Evolutionary conservation across 2,888 invertebrate species (phyloP), one percentile per base, ranked within the genome.

Genomic region (Scelioninae gen. 1): DNA sequence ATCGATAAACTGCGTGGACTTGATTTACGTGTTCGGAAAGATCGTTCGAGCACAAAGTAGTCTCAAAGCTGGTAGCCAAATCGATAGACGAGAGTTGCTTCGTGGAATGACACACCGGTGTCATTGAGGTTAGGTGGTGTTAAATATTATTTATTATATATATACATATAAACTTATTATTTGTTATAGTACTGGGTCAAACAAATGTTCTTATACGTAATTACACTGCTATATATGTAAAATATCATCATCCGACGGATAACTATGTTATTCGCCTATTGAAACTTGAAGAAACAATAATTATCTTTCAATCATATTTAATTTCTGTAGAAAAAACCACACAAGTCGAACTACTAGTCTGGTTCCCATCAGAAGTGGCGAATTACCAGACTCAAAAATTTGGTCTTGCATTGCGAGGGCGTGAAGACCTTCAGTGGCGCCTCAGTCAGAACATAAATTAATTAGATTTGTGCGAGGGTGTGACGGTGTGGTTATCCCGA

Each of bases 381-480:
- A n/a, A n/a, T n/a, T n/a, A n/a, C n/a, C n/a, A 43, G 43, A 43
- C 9, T 43, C 43, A 11, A 8, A n/a, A n/a, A n/a, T n/a, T n/a
- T n/a, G n/a, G n/a, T n/a, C n/a, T n/a, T n/a, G n/a, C n/a, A n/a
- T n/a, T n/a, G n/a, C n/a, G n/a, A 66, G 58, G 71, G 65, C 78
- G 71, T 65, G n/a, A n/a, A n/a, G n/a, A n/a, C n/a, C n/a, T 74
- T 80, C 82, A 79, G 90, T 91, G 92, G 91, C 92, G 92, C 92
- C 91, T 91, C 88, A 86, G 87, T 82, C 82, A 84, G 88, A 88
- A 89, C 90, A 91, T 91, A 92, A 92, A 92, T 92, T 92, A 92
- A 92, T 92, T 92, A 92, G 92, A 92, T 90, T 91, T 91, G 91
- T 91, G 91, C 88, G 90, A 88, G 91, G 91, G 91, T 91, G 92